Evolutionary conservation across 1,140 invertebrate species (phyloP).

Genomic region (Bombus sibiricus): DNA sequence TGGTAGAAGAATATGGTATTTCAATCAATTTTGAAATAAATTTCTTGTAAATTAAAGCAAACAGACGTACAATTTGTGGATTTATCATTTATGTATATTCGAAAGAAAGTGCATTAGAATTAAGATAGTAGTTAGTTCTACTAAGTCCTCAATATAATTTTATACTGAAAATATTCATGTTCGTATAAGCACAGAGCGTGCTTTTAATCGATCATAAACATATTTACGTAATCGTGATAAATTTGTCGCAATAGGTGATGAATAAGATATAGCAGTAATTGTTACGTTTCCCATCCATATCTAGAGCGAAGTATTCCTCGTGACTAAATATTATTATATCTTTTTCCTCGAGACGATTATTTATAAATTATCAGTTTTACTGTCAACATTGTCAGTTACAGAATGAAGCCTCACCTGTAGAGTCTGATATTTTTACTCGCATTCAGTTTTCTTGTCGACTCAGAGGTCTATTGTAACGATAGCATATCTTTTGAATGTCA

Average conservation of each 20-base stretch:
- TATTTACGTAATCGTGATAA: neutral
- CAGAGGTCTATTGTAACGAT: conserved; percentile 66
- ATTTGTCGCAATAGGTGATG: conserved; percentile 4
- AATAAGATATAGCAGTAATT: conserved; percentile 2
- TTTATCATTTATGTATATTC: conserved; percentile 7
- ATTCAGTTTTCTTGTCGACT: conserved; percentile 75
- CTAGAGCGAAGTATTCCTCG: conserved; percentile 28
- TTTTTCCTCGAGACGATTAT: conserved; percentile 35
- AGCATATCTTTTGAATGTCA: conserved; percentile 50
- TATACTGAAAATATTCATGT: conserved; percentile 6
- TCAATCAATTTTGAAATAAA: neutral
- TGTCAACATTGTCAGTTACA: conserved; percentile 77
- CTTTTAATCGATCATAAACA: conserved; percentile 1
- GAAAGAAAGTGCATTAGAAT: conserved; percentile 2
- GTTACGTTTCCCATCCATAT: conserved; percentile 31
- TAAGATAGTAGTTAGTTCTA: conserved; percentile 20
- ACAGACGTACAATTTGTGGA: conserved; percentile 54
- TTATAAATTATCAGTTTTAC: conserved; percentile 53
- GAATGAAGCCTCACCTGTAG: conserved; percentile 81
- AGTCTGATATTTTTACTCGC: conserved; percentile 75
- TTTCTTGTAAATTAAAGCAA: conserved; percentile 19
- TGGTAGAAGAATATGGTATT: conserved; percentile 67
- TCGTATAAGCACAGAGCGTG: conserved; percentile 7
- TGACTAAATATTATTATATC: conserved; percentile 24
- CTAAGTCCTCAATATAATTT: conserved; percentile 19